phyloP scores from a whole-genome alignment of 2,888 invertebrate genomes.

The Helleia helle region DNA sequence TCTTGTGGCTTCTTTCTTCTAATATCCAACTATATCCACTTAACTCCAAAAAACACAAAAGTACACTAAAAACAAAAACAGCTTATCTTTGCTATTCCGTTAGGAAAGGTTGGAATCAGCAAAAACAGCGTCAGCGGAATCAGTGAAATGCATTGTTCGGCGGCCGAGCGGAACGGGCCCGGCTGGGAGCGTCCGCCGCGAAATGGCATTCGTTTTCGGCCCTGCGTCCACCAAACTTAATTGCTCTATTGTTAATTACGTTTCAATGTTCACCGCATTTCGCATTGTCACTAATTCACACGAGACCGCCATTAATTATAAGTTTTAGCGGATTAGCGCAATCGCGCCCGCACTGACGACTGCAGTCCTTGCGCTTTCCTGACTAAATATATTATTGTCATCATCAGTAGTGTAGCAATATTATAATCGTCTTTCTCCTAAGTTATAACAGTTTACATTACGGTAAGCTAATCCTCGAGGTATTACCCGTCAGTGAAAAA shows the following conservation, averaged over 20 bases:
- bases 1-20: no score
- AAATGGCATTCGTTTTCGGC: slow-evolving; percentile 55
- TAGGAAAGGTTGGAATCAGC: slow-evolving; percentile 39
- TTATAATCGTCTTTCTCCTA: no score
- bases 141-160: slow-evolving; percentile 59
- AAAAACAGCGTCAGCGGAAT: slow-evolving; percentile 56
- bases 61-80: neutral
- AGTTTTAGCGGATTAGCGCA: slow-evolving; percentile 18
- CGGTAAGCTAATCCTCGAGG: no score
- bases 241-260: slow-evolving; percentile 73
- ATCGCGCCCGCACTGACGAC: no score
- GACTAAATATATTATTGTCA: no score
- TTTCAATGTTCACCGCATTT: slow-evolving; percentile 53
- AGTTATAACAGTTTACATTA: no score
- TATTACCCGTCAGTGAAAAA: no score
- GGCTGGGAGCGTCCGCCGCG: slow-evolving; percentile 31
- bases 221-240: slow-evolving; percentile 54
- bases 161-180: slow-evolving; percentile 42
- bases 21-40: no score
- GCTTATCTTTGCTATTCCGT: slow-evolving; percentile 15
- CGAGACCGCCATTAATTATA: slow-evolving; percentile 36
- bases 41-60: no score
- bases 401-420: no score
- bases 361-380: no score
- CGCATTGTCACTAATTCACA: slow-evolving; percentile 43